A percentile compares a stretch with the other conserved stretches of the same genome.
Evolutionary conservation across 1,140 invertebrate genomes (phyloP).

Genomic region (Coenobita brevimanus): DNA sequence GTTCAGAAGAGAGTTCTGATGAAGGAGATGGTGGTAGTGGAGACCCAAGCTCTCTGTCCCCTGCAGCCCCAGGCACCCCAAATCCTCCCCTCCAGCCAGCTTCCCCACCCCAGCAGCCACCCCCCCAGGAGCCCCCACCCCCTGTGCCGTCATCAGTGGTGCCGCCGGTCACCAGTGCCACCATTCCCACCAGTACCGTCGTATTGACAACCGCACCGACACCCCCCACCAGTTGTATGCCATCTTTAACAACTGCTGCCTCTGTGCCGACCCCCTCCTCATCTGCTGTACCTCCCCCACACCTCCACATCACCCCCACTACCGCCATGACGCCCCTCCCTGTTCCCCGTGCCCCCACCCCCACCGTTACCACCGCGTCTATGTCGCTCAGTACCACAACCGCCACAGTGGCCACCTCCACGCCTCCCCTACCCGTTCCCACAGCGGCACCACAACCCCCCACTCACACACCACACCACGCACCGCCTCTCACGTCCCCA

Average conservation of each 20-base stretch:
- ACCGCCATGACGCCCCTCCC: neutral
- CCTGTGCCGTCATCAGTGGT: neutral
- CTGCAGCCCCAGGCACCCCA: constrained; percentile 65
- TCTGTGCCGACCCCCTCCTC: neutral
- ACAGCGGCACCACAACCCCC: neutral
- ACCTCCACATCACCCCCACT: neutral
- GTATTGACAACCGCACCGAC: neutral
- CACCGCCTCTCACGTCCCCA: constrained; percentile 50
- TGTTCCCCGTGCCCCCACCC: neutral
- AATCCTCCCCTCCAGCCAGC: constrained; percentile 36
- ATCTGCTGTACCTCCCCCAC: neutral
- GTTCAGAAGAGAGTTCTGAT: constrained; percentile 60
- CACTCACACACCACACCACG: neutral
- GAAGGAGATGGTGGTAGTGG: constrained; percentile 55
- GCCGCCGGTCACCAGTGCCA: neutral
- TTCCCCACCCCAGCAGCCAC: constrained; percentile 9
- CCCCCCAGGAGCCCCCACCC: neutral
- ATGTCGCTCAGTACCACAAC: neutral
- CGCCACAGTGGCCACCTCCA: neutral
- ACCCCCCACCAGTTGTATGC: neutral
- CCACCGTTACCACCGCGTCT: neutral
- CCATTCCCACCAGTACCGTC: neutral
- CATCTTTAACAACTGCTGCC: neutral
- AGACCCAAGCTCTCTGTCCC: constrained; percentile 65
- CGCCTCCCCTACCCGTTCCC: neutral